Percentiles rank a stretch among this genome's conserved stretches.
Evolutionary conservation across 2,797 vertebrate species (phyloP).

Genomic region (Hydrolagus colliei): DNA sequence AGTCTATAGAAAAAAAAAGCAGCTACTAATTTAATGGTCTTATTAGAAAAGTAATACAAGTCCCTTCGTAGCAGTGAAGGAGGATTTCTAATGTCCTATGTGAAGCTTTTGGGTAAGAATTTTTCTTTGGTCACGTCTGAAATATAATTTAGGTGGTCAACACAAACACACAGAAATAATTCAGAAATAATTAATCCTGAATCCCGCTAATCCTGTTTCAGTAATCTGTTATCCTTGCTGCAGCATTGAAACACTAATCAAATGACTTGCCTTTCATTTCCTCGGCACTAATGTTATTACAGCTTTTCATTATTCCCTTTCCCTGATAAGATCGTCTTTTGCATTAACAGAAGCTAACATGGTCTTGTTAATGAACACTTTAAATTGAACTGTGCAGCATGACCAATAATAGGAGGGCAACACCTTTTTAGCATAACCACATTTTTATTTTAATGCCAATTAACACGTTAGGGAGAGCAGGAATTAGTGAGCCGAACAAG

Average conservation of each 20-base stretch:
- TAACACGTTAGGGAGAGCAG: neutral
- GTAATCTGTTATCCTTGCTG: neutral
- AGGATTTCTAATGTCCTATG: neutral
- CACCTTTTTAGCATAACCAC: neutral
- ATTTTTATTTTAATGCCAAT: constrained; percentile 5
- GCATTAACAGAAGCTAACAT: constrained; percentile 11
- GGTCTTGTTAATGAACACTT: neutral
- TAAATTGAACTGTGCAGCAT: neutral
- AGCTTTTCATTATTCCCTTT: constrained; percentile 8
- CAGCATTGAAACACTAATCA: constrained; percentile 7
- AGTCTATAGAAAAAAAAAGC: neutral
- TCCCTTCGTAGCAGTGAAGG: neutral
- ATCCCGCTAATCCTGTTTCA: neutral
- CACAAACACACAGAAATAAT: neutral
- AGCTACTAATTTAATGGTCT: neutral
- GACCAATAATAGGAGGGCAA: neutral
- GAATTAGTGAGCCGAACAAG: neutral
- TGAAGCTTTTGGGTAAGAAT: neutral
- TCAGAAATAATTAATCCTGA: neutral
- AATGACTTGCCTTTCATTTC: constrained; percentile 22
- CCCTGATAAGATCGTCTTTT: neutral
- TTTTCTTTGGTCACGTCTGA: no score
- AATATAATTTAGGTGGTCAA: neutral
- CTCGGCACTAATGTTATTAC: neutral
- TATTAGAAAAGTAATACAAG: neutral